Evolutionary conservation across 2,888 invertebrate species (phyloP).

Genomic region (Hartigia nigra): DNA sequence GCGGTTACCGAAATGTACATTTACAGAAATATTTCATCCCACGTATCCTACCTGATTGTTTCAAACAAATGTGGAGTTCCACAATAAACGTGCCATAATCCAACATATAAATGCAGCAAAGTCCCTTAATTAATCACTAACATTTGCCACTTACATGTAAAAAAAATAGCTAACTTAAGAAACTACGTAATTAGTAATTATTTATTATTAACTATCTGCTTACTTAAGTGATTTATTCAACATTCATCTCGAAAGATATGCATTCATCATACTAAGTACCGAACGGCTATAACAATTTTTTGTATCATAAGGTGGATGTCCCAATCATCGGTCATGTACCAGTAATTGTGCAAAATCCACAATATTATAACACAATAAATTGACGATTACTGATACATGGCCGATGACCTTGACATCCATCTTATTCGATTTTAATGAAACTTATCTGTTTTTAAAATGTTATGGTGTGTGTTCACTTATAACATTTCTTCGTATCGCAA

Average conservation of each 20-base stretch:
- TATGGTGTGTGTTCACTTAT: background rate
- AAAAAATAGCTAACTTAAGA: background rate
- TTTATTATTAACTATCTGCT: slow-evolving; percentile 43
- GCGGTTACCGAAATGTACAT: background rate
- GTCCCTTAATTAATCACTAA: slow-evolving; percentile 28
- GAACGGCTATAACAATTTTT: background rate
- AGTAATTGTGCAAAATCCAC: too few relatives aligned
- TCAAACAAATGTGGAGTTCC: background rate
- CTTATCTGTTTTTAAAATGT: background rate
- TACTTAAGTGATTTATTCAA: slow-evolving; percentile 39
- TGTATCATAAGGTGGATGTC: too few relatives aligned
- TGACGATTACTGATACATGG: too few relatives aligned
- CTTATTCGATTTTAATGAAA: background rate
- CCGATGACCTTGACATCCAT: too few relatives aligned
- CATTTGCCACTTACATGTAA: slow-evolving; percentile 10
- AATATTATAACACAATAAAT: too few relatives aligned
- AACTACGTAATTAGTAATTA: slow-evolving; percentile 31
- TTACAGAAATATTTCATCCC: background rate
- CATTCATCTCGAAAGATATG: slow-evolving; percentile 47
- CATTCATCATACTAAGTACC: slow-evolving; percentile 24
- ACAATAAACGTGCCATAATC: background rate
- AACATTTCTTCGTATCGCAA: background rate
- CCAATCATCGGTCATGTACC: too few relatives aligned
- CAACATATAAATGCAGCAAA: slow-evolving; percentile 36
- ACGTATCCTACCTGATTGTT: background rate